Percentiles rank a stretch among this genome's conserved stretches.
Conservation (phyloP, 2,797 vertebrate genomes). For the Gymnothorax javanicus region DNA sequence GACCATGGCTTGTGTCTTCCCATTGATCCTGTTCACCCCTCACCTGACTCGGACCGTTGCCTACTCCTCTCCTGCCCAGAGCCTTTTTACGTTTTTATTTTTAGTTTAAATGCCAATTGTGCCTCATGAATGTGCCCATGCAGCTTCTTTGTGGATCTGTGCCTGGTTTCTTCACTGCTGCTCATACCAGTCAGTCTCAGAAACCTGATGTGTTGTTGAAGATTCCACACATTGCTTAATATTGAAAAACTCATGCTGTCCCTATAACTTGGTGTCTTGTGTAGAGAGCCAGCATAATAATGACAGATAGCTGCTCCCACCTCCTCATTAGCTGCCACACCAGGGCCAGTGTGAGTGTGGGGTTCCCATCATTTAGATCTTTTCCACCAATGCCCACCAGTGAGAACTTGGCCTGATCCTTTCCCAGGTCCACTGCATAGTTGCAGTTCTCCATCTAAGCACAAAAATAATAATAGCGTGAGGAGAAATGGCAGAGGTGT, state of each 20-base stretch:
- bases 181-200: background rate
- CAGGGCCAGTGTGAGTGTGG: constrained; percentile 86
- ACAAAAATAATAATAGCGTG: background rate
- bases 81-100: too few species aligned
- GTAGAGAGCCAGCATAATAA: background rate
- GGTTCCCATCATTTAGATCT: constrained; percentile 88
- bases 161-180: too few species aligned
- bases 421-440: constrained; percentile 91
- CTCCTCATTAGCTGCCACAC: constrained; percentile 97
- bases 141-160: too few species aligned
- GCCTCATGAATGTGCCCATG: too few species aligned
- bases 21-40: too few species aligned
- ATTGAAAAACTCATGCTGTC: background rate
- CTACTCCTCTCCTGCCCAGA: too few species aligned
- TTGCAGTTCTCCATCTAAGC: constrained; percentile 93
- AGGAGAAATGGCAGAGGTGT: background rate
- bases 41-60: too few species aligned
- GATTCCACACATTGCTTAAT: background rate
- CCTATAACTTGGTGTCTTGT: background rate
- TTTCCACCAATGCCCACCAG: constrained; percentile 94
- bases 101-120: too few species aligned
- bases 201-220: background rate
- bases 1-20: too few species aligned
- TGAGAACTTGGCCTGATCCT: constrained; percentile 85
- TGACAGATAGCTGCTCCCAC: constrained; percentile 58